phyloP scores from a whole-genome alignment of 2,113 vertebrate genomes.

The Ochotona princeps region DNA sequence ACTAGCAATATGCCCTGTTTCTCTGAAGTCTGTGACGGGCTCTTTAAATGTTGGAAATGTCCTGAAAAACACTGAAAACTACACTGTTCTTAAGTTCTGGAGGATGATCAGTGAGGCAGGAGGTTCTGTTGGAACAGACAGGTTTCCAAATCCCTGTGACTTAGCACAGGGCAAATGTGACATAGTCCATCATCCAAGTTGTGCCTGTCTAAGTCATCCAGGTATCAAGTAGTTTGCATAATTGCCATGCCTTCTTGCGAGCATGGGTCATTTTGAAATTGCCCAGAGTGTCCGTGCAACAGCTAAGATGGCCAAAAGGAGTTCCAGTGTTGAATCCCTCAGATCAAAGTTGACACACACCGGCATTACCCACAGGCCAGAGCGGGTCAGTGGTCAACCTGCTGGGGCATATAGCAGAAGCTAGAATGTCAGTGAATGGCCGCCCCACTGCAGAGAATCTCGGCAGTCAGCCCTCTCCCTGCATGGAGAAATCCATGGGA shows the following conservation, averaged over 20 bases:
- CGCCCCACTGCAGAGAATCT: not conserved
- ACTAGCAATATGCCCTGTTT: not conserved
- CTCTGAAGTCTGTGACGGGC: not conserved
- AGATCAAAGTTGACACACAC: not conserved
- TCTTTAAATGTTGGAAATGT: not conserved
- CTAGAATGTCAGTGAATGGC: not conserved
- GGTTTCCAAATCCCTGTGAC: not conserved
- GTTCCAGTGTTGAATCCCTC: not conserved
- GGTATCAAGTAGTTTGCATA: not conserved
- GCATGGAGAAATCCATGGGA: not conserved
- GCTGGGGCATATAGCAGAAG: not conserved
- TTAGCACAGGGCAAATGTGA: not conserved
- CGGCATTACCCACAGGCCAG: too few species aligned
- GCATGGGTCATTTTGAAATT: not conserved
- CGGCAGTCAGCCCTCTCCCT: not conserved
- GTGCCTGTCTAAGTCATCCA: not conserved
- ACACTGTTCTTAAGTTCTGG: not conserved
- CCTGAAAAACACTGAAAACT: not conserved
- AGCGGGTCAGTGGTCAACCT: not conserved
- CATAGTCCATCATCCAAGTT: not conserved
- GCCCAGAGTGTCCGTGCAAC: not conserved
- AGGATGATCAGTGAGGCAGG: not conserved
- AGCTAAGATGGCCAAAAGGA: not conserved
- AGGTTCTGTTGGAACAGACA: not conserved
- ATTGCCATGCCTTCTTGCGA: not conserved